Conservation (phyloP, 2,113 vertebrate genomes). For the Poeciliopsis occidentalis region DNA sequence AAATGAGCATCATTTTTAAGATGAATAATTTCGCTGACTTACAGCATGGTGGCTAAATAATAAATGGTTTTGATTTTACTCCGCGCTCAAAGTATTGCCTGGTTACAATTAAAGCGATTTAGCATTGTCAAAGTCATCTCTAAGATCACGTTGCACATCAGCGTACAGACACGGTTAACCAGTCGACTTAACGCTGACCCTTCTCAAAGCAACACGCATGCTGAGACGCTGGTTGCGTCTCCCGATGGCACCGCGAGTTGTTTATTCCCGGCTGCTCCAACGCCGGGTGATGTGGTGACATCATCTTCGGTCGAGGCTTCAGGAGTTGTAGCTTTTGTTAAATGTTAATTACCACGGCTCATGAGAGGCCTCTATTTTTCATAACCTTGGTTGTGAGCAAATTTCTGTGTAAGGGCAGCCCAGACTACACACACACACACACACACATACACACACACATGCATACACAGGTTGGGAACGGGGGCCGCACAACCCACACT, state of each 20-base stretch:
- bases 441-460: slow-evolving; percentile 35
- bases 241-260: slow-evolving; percentile 48
- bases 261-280: slow-evolving; percentile 36
- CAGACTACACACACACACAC: slow-evolving; percentile 42
- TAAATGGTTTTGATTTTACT: not conserved
- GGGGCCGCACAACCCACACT: slow-evolving; percentile 72
- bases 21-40: not conserved
- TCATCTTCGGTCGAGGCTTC: slow-evolving; percentile 67
- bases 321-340: slow-evolving; percentile 74
- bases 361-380: slow-evolving; percentile 74
- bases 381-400: slow-evolving; percentile 76
- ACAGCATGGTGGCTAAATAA: not conserved
- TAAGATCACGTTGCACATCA: slow-evolving; percentile 2
- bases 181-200: slow-evolving; percentile 28
- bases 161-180: slow-evolving; percentile 45
- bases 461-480: slow-evolving; percentile 73
- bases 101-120: not conserved
- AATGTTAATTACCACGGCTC: slow-evolving; percentile 76
- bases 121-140: not conserved
- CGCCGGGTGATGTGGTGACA: slow-evolving; percentile 50
- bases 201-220: slow-evolving; percentile 13
- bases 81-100: not conserved
- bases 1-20: not conserved
- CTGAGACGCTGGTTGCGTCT: slow-evolving; percentile 33
- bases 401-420: slow-evolving; percentile 74